Evolutionary conservation across 2,797 vertebrate genomes (phyloP).

Genomic region (Poliocrania exsul): DNA sequence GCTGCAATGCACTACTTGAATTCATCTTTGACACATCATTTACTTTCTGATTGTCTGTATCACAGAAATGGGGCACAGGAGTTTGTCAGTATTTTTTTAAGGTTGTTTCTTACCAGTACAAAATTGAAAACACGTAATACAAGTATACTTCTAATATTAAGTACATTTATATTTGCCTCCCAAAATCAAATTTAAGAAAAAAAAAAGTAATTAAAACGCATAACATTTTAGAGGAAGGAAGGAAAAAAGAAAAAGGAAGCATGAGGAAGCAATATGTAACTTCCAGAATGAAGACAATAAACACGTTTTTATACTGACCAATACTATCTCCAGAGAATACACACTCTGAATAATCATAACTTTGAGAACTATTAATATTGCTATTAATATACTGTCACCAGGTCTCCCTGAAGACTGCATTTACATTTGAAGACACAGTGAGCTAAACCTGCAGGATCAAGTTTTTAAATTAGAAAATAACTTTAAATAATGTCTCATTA

Average conservation of each 20-base stretch:
- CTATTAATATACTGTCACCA: neutral
- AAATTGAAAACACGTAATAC: neutral
- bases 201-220: neutral
- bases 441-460: neutral
- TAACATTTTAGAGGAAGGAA: neutral
- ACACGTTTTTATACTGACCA: neutral
- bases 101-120: neutral
- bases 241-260: neutral
- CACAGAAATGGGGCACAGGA: neutral
- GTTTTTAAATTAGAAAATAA: neutral
- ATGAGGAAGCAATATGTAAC: neutral
- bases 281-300: neutral
- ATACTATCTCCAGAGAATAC: neutral
- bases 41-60: conserved; percentile 70
- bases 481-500: neutral
- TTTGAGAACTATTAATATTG: neutral
- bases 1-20: neutral
- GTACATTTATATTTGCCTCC: neutral
- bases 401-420: neutral
- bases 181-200: neutral
- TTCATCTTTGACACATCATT: conserved; percentile 53
- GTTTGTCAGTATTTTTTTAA: neutral
- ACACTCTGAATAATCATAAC: neutral
- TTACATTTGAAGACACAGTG: neutral
- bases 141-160: neutral